Base-by-base conservation (phyloP, 1,140 invertebrate species). In the Colletes gigas region DNA sequence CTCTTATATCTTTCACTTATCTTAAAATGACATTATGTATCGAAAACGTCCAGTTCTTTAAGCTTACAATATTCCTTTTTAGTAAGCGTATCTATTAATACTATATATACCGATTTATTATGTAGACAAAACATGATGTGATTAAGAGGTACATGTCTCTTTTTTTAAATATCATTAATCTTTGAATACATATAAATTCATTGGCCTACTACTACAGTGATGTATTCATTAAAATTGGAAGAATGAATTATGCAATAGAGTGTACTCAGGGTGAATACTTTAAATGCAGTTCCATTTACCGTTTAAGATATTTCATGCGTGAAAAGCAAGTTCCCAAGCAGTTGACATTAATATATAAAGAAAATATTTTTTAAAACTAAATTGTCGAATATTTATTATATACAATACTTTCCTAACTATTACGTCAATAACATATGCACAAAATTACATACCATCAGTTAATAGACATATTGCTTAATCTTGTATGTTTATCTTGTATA, bases 251-350 rank as follows among this genome's bases (percentile, higher is more conserved):
- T 39, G 41, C 59, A 82, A 81, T 84, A 76, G 83, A 12, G 62
- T 71, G 72, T 63, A 72, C 74, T 86, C 83, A 85, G 75, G 70
- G 70, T 83, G 75, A 81, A 82, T 59, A 44, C 78, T 47, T 73
- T 19, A 78, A 84, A 78, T 15, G 14, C 54, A 85, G 60, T 79
- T 82, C 47, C 41, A 79, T 82, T 30, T 54, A 66, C 12, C 54
- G 63, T 78, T 75, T 70, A 79, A 77, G 47, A 83, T 76, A 63
- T 69, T 68, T 71, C 19, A 47, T 78, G 55, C 73, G 76, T n/a
- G 41, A 55, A 59, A 59, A 60, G 3, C 39, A 73, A 52, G 70
- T 73, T 74, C 50, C 41, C 84, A 10, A 10, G 15, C 59, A 76
- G 80, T 41, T 68, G 50, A 76, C 63, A 86, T 41, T 67, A 41